Conservation (phyloP, 1,140 invertebrate species). For the Pygmarrhopalites habei region DNA sequence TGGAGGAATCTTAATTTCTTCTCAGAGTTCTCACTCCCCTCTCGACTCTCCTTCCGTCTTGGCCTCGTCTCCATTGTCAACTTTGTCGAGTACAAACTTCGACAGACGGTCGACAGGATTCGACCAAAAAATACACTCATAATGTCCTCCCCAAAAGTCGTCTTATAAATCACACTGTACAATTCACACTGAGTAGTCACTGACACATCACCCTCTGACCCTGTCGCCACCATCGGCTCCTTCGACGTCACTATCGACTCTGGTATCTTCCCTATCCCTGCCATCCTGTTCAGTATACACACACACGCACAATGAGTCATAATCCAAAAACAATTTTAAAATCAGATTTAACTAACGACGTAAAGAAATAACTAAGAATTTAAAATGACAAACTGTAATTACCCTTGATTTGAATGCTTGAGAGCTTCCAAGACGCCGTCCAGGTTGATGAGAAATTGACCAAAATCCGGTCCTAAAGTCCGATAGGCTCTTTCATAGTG, state of each 20-base stretch:
- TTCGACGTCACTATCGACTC: slow-evolving; percentile 35
- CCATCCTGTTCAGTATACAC: slow-evolving; percentile 19
- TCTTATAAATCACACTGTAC: slow-evolving; percentile 34
- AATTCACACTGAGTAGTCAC: neutral
- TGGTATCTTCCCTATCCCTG: slow-evolving; percentile 25
- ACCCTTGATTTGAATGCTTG: slow-evolving; percentile 47
- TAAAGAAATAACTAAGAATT: slow-evolving; percentile 36
- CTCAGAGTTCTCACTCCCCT: neutral
- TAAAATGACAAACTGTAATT: slow-evolving; percentile 18
- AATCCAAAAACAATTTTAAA: slow-evolving; percentile 47
- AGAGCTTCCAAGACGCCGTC: slow-evolving; percentile 86
- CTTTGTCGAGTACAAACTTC: slow-evolving; percentile 12
- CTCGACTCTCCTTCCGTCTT: neutral
- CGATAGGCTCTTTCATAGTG: slow-evolving; percentile 63
- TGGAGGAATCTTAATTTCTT: slow-evolving; percentile 14
- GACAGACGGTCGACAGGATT: slow-evolving; percentile 27
- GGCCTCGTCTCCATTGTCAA: neutral
- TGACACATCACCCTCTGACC: neutral
- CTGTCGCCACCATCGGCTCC: slow-evolving; percentile 17
- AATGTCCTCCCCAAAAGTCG: slow-evolving; percentile 23
- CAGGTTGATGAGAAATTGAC: slow-evolving; percentile 73
- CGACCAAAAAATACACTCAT: slow-evolving; percentile 30
- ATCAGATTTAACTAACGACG: slow-evolving; percentile 40
- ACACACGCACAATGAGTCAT: neutral
- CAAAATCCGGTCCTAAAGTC: slow-evolving; percentile 68